Evolutionary conservation across 2,888 invertebrate species (phyloP), one percentile per base, ranked within the genome.

Genomic region (Acleris laterana): DNA sequence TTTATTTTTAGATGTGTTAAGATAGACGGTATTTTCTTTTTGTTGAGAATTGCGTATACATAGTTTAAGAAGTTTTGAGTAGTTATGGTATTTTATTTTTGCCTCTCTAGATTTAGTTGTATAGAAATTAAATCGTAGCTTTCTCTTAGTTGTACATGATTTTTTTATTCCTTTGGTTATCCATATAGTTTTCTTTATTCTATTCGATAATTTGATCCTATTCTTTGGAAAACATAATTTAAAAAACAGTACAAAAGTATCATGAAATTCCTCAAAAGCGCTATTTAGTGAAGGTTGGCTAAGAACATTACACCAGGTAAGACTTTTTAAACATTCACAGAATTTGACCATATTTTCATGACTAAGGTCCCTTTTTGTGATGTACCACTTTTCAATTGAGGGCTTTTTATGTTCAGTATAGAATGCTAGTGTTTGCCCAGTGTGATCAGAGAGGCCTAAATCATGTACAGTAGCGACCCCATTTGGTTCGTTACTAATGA

Each of bases 401-500:
- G 22, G 25, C 6, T 11, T 9, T 25, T 50, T 50, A 11, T 20
- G 11, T 25, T 50, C 16, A 25, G 25, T 25, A 4, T 22, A 9
- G 25, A 25, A 50, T 51, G 3, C 19, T 13, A 50, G 16, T 38
- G 32, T 49, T n/a, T 50, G 28, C 13, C 49, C 49, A 32, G 60
- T 60, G 13, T 60, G 51, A 16, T 60, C 60, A 3, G 60, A 60
- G 13, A 60, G 49, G 6, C 49, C 46, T 5, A 50, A 28, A 9
- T 25, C 48, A 25, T 48, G 32, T 11, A 50, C 13, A 6, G 3
- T 13, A 13, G 49, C 50, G 9, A 16, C 7, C 17, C 19, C 50
- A 60, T 60, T 50, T 7, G 28, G 19, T 38, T 19, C 20, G 19
- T 51, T 60, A 11, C 50, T 60, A 4, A 60, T 28, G 3, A 59